Base-by-base conservation (phyloP, 2,888 invertebrate species). In the Ctena decussata region DNA sequence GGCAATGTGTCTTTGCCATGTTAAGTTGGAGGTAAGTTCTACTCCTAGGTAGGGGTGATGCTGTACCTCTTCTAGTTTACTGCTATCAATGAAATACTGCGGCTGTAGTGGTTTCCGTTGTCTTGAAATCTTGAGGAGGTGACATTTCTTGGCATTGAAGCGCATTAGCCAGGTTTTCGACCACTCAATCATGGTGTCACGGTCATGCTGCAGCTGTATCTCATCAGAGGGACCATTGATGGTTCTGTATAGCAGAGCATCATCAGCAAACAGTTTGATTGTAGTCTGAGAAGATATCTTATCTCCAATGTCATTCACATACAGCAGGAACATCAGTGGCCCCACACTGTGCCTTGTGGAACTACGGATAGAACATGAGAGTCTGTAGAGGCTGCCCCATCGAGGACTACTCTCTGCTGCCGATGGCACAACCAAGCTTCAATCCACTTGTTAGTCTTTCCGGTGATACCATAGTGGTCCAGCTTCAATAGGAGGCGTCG, bases 321-420 rank as follows among this genome's bases (percentile, higher is more conserved):
- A 81, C 18, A 77, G 44, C 35, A 65, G 65, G 21, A 65, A 65
- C 65, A 65, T 65, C 35, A 65, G 32, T 35, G 71, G 77, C 1
- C 79, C 69, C 8, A 80, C 39, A 75, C 80, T 30, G 69, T 80
- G 18, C 75, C 74, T 27, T 80, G 24, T n/a, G 75, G 75, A 18
- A 80, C 80, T 6, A 75, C 80, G 12, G 70, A 70, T 27, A 80
- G 32, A 5, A 75, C 65, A 39, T 41, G 69, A 18, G 75, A 46
- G 70, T 80, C 75, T 30, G 74, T n/a, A 37, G 21, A 74, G 2
- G 74, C 30, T 27, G 75, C 70, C n/a, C 80, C 80, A 53, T 70
- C 80, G 39, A 80, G 75, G n/a, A 80, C 70, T 30, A 80, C 80
- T 37, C 69, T 75, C 41, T 80, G 75, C 39, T 74, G 35, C 11